Evolutionary conservation across 2,113 vertebrate species (phyloP), one percentile per base, ranked within the genome.

Genomic region (Cettia cetti): DNA sequence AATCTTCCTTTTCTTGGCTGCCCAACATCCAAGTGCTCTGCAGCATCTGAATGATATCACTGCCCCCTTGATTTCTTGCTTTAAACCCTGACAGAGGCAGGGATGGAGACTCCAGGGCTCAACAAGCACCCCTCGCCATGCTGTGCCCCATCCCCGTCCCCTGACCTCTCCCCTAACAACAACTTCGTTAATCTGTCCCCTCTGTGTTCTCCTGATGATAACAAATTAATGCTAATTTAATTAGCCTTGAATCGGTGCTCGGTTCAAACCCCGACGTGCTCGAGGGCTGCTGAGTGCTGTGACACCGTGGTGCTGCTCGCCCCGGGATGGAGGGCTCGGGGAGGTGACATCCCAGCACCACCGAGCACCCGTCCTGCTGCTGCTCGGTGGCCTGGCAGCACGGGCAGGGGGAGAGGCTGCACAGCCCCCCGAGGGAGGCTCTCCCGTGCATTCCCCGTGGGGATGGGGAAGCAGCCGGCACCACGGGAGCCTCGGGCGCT

Each of bases 361-460:
- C 49, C 3, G 33, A 53, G 57, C 4, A 0, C n/a, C 44, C 71
- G 8, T 37, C 90, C 74, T 0, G 0, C 1, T 33, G 42, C 40
- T 49, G n/a, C 57, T 15, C 4, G 4, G 47, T 13, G 63, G 5
- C 54, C 72, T 2, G 1, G 54, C 40, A 76, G 66, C 63, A 44
- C 1, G 0, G 54, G 35, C n/a, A 4, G 49, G 12, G 13, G 1
- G 2, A 54, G 22, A 56, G 21, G 40, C 63, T 1, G 9, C 1
- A 4, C 16, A 39, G 54, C 39, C 0, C 15, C 8, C 7, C 0
- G 10, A 47, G 37, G 33, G 45, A 81, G 52, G 22, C 53, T 86
- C 8, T 65, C 6, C 54, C 0, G 2, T n/a, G 31, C 54, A 20
- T 56, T 57, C 40, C 14, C 30, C 3, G 23, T 0, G 0, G 39